phyloP scores from a whole-genome alignment of 2,888 invertebrate species.

The Nemurella pictetii region DNA sequence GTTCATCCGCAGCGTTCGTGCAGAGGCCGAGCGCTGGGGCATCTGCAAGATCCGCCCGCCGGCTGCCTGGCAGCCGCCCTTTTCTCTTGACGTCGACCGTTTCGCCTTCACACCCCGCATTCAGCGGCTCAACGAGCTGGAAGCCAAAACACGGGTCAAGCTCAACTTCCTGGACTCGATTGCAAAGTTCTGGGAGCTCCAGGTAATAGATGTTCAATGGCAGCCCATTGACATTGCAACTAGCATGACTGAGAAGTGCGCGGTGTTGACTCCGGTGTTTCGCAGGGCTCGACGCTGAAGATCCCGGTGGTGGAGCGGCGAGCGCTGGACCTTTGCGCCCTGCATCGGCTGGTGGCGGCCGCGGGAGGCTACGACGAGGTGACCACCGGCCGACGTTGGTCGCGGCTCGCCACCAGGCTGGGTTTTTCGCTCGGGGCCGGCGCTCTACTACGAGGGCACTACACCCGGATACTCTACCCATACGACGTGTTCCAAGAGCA shows the following conservation, averaged over 20 bases:
- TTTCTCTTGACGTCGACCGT: constrained; percentile 95
- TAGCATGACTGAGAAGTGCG: too few species aligned
- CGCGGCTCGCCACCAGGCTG: constrained; percentile 82
- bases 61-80: constrained; percentile 91
- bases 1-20: constrained; percentile 33
- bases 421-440: constrained; percentile 86
- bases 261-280: neutral
- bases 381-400: constrained; percentile 90
- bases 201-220: neutral
- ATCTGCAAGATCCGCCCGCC: constrained; percentile 39
- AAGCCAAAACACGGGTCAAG: constrained; percentile 95
- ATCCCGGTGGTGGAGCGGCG: constrained; percentile 94
- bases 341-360: constrained; percentile 83
- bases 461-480: constrained; percentile 90
- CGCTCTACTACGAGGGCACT: constrained; percentile 84
- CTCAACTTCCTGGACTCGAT: constrained; percentile 96
- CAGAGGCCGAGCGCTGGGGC: constrained; percentile 34
- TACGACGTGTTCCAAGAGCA: constrained; percentile 90
- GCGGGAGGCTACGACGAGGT: constrained; percentile 87
- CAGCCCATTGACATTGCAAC: too few species aligned
- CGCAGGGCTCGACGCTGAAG: constrained; percentile 84
- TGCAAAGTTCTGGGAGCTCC: constrained; percentile 95
- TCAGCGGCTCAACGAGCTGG: constrained; percentile 95
- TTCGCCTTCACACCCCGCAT: constrained; percentile 95
- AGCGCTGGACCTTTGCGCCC: constrained; percentile 86